phyloP scores from a whole-genome alignment of 2,113 vertebrate species.

The Galbula dea region DNA sequence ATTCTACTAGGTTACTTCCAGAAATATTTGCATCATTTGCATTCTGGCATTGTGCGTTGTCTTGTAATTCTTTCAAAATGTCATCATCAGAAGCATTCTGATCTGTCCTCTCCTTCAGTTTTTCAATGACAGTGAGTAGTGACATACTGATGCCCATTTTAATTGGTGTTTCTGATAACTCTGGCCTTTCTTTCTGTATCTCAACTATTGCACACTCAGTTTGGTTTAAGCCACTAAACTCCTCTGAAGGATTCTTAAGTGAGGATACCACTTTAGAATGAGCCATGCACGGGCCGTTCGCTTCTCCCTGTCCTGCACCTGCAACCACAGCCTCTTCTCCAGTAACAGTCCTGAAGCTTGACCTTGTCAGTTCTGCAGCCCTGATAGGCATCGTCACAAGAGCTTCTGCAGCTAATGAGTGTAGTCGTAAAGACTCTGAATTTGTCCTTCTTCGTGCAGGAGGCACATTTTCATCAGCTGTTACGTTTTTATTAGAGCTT shows the following conservation, averaged over 20 bases:
- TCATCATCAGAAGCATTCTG: constrained; percentile 95
- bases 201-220: constrained; percentile 72
- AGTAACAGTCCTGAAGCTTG: constrained; percentile 66
- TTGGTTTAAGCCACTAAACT: constrained; percentile 67
- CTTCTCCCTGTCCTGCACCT: constrained; percentile 69
- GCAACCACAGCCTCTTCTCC: constrained; percentile 60
- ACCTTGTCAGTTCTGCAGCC: constrained; percentile 79
- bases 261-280: constrained; percentile 66
- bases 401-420: constrained; percentile 93
- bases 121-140: constrained; percentile 93
- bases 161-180: constrained; percentile 78
- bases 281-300: constrained; percentile 27
- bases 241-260: constrained; percentile 58
- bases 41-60: constrained; percentile 87
- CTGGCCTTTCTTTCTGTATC: constrained; percentile 73
- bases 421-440: constrained; percentile 91
- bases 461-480: constrained; percentile 85
- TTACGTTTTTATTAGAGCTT: constrained; percentile 31
- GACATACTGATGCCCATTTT: constrained; percentile 96
- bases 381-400: constrained; percentile 94
- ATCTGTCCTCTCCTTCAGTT: constrained; percentile 91
- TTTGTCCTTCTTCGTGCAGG: constrained; percentile 90
- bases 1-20: constrained; percentile 83
- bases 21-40: constrained; percentile 3
- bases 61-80: constrained; percentile 91